Base-by-base conservation (phyloP, 1,140 invertebrate genomes). In the Carposina sasakii region DNA sequence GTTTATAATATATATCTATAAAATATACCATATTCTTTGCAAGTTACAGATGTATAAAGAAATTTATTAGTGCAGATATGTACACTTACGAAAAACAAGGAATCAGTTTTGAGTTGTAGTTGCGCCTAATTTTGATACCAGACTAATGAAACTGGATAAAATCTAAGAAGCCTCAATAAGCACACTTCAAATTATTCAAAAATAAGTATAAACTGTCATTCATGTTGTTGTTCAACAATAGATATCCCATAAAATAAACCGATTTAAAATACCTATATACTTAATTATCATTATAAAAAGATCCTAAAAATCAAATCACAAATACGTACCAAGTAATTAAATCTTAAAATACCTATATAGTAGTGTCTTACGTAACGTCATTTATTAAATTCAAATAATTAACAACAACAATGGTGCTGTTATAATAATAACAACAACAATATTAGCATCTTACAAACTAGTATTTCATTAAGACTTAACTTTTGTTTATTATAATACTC, bases 331-430 rank as follows among this genome's bases (percentile, higher is more conserved):
- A 63, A 66, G 52, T 65, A 67, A 56, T 65, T 43, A 45, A 54
- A 47, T 39, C 45, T 60, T 54, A 17, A n/a, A n/a, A 45, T 21
- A 23, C 42, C 65, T 71, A 67, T 43, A 37, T 63, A 63, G 57
- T 72, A 66, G 49, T 72, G 63, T 72, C 63, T 67, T 71, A 51
- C 41, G 20, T 51, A 78, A 78, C 63, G 58, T 66, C 55, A 51
- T 63, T 58, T 52, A 68, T 73, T 71, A 76, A 76, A 77, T 73
- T 76, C 67, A 71, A 81, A 72, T 74, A 76, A 73, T 78, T 81
- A 74, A 77, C 73, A 78, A 75, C 71, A 75, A 76, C 69, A 71
- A 66, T 62, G 63, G 41, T 57, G 67, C 69, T 76, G 75, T 63
- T 62, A 64, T 63, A 65, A 63, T 69, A 69, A 71, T 69, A 76